Evolutionary conservation across 2,888 invertebrate species (phyloP).

Genomic region (Euzetes globulus): DNA sequence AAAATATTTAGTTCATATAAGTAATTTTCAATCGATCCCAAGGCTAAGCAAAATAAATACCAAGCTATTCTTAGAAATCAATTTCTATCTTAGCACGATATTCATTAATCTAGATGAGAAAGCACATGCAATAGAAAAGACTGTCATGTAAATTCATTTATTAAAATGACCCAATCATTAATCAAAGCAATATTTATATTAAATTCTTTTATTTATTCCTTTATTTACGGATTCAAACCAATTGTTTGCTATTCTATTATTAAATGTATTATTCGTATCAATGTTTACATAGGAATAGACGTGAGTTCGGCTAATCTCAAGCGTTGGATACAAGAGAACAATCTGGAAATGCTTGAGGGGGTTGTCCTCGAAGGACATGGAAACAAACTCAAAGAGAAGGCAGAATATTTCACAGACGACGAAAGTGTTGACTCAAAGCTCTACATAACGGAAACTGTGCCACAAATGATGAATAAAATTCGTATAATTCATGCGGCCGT

Average conservation of each 20-base stretch:
- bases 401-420: constrained; percentile 12
- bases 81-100: too few relatives aligned
- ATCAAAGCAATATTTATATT: too few relatives aligned
- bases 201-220: not conserved
- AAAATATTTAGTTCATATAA: too few relatives aligned
- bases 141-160: not conserved
- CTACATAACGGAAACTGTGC: constrained; percentile 41
- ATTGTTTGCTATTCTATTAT: too few relatives aligned
- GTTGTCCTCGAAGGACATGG: constrained; percentile 88
- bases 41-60: too few relatives aligned
- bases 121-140: too few relatives aligned
- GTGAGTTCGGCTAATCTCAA: constrained; percentile 79
- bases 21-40: too few relatives aligned
- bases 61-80: too few relatives aligned
- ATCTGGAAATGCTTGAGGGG: constrained; percentile 73
- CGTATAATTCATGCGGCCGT: constrained; percentile 42
- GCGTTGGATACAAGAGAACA: constrained; percentile 91
- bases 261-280: not conserved
- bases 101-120: too few relatives aligned
- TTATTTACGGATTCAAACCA: too few relatives aligned
- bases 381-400: constrained; percentile 58
- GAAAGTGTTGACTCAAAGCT: constrained; percentile 36
- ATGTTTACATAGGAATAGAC: constrained; percentile 58
- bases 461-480: constrained; percentile 40
- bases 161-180: too few relatives aligned